Evolutionary conservation across 2,888 invertebrate species (phyloP), one percentile per base, ranked within the genome.

Genomic region (Poecilus cupreus): DNA sequence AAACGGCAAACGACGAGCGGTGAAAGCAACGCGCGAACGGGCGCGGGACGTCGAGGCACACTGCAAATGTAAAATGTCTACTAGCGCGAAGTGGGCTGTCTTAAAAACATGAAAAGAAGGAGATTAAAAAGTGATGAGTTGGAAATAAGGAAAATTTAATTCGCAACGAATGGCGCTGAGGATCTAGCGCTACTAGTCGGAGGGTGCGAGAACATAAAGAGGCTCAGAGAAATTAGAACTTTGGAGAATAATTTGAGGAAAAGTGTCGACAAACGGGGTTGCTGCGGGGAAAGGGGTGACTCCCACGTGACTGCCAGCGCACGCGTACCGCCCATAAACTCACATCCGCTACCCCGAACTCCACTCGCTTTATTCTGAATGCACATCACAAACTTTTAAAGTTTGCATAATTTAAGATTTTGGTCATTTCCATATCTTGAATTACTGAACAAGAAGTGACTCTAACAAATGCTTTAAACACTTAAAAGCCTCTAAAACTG

Each of bases 361-460:
- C 26, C 37, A 70, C 51, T 68, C 51, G 49, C 79, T 80, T 70
- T 79, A 70, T 51, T 70, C 51, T 37, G 72, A 80, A 80, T 80
- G 72, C 79, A 72, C 57, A 72, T 72, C 72, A 57, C 72, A 80
- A 54, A 84, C 86, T 86, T 86, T 87, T 87, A 86, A 87, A 87
- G 86, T 88, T 87, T 87, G 87, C 86, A 87, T 86, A 87, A 87
- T 86, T 87, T 86, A 84, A 85, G 86, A 84, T 84, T 75, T 85
- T 84, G 85, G 84, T 85, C 85, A 87, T 87, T 86, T 86, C 84
- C 86, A 86, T 86, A 86, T 85, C 85, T 86, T 86, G 85, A 87
- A 88, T 88, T 87, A 87, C 86, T 85, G 86, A 86, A 86, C 86
- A 85, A 85, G 85, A 85, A 85, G 24, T 60, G 60, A 20, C 72